Percentiles rank a stretch among this genome's conserved stretches.
These are phyloP conservation scores for Exephanes ischioxanthus DNA, from an alignment of 2,888 invertebrate genomes.

Conservation along the genomic window DNA sequence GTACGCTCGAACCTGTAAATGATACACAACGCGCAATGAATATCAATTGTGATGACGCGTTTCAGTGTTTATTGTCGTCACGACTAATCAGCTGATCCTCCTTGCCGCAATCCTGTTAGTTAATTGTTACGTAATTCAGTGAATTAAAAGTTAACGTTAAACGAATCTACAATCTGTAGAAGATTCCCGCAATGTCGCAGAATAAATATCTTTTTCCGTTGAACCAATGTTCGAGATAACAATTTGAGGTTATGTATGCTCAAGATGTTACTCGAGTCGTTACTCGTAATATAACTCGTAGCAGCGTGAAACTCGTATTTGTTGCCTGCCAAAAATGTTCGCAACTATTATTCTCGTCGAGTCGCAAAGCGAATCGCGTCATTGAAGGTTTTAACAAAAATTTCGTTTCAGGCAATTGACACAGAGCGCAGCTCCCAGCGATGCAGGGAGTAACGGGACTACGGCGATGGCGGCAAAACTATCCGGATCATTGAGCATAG, in stretches of 20 bases:
- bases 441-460: conserved; percentile 69
- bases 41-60: neutral
- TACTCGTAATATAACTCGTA: too few relatives aligned
- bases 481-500: conserved; percentile 69
- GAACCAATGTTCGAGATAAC: neutral
- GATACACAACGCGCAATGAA: neutral
- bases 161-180: neutral
- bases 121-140: neutral
- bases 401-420: conserved; percentile 74
- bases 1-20: neutral
- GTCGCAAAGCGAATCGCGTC: neutral
- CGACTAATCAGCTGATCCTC: conserved; percentile 1
- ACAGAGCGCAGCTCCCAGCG: conserved; percentile 71
- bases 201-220: neutral
- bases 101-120: neutral
- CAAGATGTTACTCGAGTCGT: neutral
- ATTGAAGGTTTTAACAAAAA: neutral
- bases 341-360: neutral
- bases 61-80: conserved; percentile 10
- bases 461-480: conserved; percentile 70
- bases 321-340: neutral
- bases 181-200: neutral
- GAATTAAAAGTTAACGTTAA: neutral
- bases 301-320: neutral
- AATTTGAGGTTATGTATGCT: neutral